Evolutionary conservation across 1,140 invertebrate species (phyloP).

Genomic region (Chionoecetes opilio): DNA sequence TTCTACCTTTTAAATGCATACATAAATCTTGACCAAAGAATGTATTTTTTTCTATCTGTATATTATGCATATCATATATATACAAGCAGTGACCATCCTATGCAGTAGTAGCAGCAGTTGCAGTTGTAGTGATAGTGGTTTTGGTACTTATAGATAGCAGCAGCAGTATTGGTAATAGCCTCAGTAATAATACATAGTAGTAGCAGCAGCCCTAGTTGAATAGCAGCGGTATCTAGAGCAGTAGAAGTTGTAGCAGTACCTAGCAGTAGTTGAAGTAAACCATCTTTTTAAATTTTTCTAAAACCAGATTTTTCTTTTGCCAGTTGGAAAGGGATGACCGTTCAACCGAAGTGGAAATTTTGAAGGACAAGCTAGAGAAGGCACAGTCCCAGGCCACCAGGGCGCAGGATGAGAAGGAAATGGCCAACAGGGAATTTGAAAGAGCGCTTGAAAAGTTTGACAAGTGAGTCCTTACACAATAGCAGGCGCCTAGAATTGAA

Average conservation of each 20-base stretch:
- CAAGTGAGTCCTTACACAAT: constrained; percentile 88
- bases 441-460: constrained; percentile 97
- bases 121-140: too few species aligned
- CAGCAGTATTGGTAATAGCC: too few species aligned
- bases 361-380: constrained; percentile 96
- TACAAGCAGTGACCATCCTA: too few species aligned
- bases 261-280: not conserved
- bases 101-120: too few species aligned
- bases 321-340: constrained; percentile 94
- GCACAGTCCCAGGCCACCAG: constrained; percentile 91
- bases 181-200: not conserved
- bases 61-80: too few species aligned
- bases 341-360: constrained; percentile 92
- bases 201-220: not conserved
- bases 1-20: not conserved
- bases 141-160: too few species aligned
- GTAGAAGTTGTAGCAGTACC: not conserved
- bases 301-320: constrained; percentile 77
- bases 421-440: constrained; percentile 94
- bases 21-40: not conserved
- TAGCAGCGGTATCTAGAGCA: not conserved
- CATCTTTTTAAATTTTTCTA: not conserved
- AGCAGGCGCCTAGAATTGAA: too few species aligned
- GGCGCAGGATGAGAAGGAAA: constrained; percentile 94
- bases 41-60: too few species aligned